phyloP scores from a whole-genome alignment of 2,797 vertebrate species.

The Macropodus opercularis region DNA sequence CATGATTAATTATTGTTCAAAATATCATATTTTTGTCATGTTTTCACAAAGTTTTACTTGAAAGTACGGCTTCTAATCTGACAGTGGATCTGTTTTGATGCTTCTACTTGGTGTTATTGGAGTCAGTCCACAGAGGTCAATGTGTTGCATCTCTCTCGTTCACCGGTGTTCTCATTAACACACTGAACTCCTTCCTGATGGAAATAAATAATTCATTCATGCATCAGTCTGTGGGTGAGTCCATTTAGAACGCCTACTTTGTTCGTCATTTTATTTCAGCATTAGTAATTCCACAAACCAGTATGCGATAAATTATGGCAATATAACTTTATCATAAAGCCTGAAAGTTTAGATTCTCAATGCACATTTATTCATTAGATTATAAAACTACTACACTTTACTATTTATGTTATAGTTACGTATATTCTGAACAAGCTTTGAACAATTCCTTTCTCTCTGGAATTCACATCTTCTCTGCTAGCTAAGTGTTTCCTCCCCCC shows the following conservation, averaged over 20 bases:
- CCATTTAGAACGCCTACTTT: not conserved
- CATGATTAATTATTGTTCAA: not conserved
- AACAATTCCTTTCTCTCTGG: no score
- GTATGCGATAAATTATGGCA: no score
- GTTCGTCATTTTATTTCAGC: not conserved
- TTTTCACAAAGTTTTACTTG: not conserved
- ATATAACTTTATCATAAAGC: no score
- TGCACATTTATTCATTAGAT: no score
- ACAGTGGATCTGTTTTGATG: not conserved
- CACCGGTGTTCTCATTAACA: conserved; percentile 14
- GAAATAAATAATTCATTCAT: conserved; percentile 3
- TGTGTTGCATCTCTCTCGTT: not conserved
- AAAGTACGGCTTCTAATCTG: not conserved
- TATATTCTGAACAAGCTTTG: no score
- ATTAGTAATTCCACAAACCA: no score
- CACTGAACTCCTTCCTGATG: not conserved
- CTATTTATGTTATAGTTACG: no score
- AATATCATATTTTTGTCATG: not conserved
- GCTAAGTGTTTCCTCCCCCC: no score
- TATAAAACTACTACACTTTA: no score
- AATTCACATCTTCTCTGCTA: no score
- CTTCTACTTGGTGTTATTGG: not conserved
- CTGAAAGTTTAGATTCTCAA: no score
- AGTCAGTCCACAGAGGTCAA: not conserved
- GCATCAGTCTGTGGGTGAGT: not conserved